These are phyloP conservation scores for Lagopus muta DNA, from an alignment of 2,113 vertebrate species.

Conservation along the genomic window DNA sequence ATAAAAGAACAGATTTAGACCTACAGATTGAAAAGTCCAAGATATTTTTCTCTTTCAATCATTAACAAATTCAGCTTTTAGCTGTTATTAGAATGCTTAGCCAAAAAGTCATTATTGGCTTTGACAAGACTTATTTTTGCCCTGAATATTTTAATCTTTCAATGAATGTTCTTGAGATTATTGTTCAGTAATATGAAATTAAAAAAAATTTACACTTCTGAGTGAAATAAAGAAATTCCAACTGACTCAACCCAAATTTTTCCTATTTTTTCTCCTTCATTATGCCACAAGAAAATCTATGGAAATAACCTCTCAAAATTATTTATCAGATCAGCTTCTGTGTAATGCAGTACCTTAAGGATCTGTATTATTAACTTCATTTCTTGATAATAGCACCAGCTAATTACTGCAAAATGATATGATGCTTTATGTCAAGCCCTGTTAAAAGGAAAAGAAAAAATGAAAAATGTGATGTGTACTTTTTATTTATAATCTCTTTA, in stretches of 20 bases:
- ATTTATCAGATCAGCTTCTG: background rate
- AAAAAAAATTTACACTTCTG: background rate
- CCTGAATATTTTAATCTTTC: background rate
- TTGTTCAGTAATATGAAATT: background rate
- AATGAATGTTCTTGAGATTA: background rate
- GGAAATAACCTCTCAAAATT: background rate
- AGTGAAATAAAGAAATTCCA: background rate
- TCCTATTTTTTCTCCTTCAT: background rate
- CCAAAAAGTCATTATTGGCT: background rate
- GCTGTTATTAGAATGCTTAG: background rate
- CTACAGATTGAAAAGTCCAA: background rate
- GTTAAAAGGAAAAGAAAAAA: background rate
- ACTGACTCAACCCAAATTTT: background rate
- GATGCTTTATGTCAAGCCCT: background rate
- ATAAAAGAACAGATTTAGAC: background rate
- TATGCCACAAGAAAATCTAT: accelerated
- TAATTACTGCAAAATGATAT: background rate
- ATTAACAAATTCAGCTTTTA: background rate
- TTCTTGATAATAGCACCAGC: background rate
- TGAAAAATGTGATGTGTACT: background rate
- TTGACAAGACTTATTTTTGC: background rate
- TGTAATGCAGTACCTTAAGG: background rate
- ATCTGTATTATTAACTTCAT: background rate
- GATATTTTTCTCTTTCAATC: background rate
- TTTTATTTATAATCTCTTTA: background rate